Percentiles rank a stretch among this genome's conserved stretches.
phyloP scores from a whole-genome alignment of 2,888 invertebrate genomes.

The Gandaritis pyraliata region DNA sequence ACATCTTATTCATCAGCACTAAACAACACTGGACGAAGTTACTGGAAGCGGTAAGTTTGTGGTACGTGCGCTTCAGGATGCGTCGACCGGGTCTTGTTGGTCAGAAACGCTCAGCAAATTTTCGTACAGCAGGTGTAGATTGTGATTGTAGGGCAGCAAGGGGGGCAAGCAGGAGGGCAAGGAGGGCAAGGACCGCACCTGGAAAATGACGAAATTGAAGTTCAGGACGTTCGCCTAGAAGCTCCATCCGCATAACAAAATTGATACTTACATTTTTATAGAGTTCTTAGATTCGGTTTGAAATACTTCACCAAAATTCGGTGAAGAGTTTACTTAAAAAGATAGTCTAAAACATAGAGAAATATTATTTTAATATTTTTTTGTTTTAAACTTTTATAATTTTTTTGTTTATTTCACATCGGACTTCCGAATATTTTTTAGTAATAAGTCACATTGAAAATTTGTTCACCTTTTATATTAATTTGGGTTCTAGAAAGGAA shows the following conservation, averaged over 20 bases:
- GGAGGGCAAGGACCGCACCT: slow-evolving; percentile 21
- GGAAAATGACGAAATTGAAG: neutral
- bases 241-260: neutral
- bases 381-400: slow-evolving; percentile 5
- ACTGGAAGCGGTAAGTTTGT: slow-evolving; percentile 2
- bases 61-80: slow-evolving; percentile 2
- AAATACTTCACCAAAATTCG: slow-evolving; percentile 16
- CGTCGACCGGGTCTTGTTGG: slow-evolving; percentile 1
- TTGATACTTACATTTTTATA: slow-evolving; percentile 9
- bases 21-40: slow-evolving; percentile 17
- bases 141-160: slow-evolving; percentile 60
- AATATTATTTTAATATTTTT: slow-evolving; percentile 16
- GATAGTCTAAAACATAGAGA: slow-evolving; percentile 17
- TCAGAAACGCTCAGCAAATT: slow-evolving; percentile 50
- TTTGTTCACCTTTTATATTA: slow-evolving; percentile 7
- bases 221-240: neutral
- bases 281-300: slow-evolving; percentile 11
- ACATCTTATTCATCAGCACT: slow-evolving; percentile 15
- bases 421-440: neutral
- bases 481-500: slow-evolving; percentile 2
- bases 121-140: slow-evolving; percentile 68
- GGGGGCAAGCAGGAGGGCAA: slow-evolving; percentile 48
- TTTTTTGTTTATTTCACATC: slow-evolving; percentile 8
- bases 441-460: neutral
- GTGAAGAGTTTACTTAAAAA: slow-evolving; percentile 22